These are phyloP conservation scores for Trinorchestia longiramus DNA, from an alignment of 1,140 invertebrate genomes.

Conservation along the genomic window DNA sequence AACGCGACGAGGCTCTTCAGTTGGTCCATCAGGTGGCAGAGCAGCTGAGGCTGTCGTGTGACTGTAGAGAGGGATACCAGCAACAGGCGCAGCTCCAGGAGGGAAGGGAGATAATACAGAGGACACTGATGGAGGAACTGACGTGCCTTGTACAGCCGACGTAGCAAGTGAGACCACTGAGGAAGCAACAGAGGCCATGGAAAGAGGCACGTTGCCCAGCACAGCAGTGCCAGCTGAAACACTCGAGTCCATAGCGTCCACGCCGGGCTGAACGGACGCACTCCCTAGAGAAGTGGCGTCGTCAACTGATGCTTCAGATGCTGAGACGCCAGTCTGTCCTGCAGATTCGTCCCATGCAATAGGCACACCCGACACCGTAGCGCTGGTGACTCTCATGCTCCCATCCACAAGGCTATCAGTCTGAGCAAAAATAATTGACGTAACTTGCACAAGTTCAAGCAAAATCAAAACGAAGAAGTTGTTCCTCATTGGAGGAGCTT, in stretches of 20 bases:
- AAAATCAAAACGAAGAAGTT: no score
- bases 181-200: background rate
- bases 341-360: background rate
- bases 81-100: background rate
- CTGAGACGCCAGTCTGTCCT: background rate
- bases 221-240: background rate
- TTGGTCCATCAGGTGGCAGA: background rate
- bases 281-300: background rate
- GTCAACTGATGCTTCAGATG: background rate
- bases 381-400: background rate
- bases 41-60: background rate
- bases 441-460: background rate
- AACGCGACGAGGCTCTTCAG: conserved; percentile 10
- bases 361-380: background rate
- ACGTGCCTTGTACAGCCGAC: background rate
- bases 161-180: background rate
- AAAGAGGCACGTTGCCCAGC: background rate
- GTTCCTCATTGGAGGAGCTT: no score
- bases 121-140: background rate
- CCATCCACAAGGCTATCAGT: background rate
- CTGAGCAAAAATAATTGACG: background rate
- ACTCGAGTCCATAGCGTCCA: background rate
- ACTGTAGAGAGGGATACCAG: background rate
- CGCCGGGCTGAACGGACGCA: background rate
- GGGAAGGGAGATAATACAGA: background rate